Conservation (phyloP, 2,797 vertebrate genomes). For the Muscicapa comitata region DNA sequence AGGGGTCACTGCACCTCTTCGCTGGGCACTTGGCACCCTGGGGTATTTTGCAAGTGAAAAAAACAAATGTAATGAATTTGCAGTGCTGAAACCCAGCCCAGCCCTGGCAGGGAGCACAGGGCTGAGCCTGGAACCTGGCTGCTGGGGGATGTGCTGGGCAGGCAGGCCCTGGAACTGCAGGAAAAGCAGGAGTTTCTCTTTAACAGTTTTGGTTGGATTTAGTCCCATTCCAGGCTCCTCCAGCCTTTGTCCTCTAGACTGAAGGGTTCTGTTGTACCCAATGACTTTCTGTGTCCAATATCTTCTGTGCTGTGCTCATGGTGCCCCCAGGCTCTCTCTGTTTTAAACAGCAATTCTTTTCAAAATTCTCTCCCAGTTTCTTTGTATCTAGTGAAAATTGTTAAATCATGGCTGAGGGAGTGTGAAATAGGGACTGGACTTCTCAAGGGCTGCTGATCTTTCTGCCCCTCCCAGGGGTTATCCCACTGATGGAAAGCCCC, state of each 20-base stretch:
- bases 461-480: not conserved
- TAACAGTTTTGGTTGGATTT: not conserved
- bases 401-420: not conserved
- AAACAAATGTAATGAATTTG: rapidly evolving
- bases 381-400: rapidly evolving
- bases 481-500: not conserved
- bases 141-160: not conserved
- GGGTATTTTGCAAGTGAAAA: not conserved
- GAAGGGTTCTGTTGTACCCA: not conserved
- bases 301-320: not conserved
- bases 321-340: not conserved
- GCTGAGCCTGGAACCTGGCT: rapidly evolving
- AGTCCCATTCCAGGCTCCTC: not conserved
- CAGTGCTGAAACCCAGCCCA: rapidly evolving
- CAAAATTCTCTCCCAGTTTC: not conserved
- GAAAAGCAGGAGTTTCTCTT: not conserved
- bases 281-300: rapidly evolving
- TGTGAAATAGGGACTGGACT: not conserved
- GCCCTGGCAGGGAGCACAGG: rapidly evolving
- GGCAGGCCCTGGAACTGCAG: rapidly evolving
- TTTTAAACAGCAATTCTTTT: not conserved
- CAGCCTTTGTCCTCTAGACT: not conserved
- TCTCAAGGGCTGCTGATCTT: not conserved
- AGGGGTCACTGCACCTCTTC: not conserved
- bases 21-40: not conserved